Base-by-base conservation (phyloP, 2,797 vertebrate species). In the Acanthurus tractus region DNA sequence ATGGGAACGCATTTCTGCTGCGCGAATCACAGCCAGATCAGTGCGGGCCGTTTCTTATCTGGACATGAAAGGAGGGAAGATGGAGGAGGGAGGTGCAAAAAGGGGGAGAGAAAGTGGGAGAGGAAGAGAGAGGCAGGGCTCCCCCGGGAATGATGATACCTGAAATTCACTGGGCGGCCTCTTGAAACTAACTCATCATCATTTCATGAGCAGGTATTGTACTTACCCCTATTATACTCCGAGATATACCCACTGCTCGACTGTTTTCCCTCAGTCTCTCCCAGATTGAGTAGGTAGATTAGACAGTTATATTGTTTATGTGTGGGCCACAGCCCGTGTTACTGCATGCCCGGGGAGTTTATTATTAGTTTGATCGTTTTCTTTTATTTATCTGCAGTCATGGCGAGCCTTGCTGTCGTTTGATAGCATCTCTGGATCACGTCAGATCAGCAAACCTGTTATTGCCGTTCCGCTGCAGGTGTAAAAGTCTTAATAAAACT, bases 1-100 rank as follows among this genome's bases (percentile, higher is more conserved):
- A 92, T 87, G 93, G 89, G 93, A 92, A 92, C 59, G 20, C 69
- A 54, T 91, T 92, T 92, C 86, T 93, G 90, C 93, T 90, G 87
- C 29, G 80, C 82, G 57, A 93, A 94, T 93, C 93, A 89, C 82
- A 90, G 87, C 79, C 84, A 53, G 87, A 94, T 94, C 93, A 91
- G 91, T 89, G 89, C 77, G 63, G 88, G 89, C 85, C 49, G 81
- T 79, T 88, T 92, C 90, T 93, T 92, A 92, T 94, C 93, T 92
- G 91, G 88, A 91, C 92, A 89, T 90, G 89, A 92, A 92, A 89
- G 87, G 84, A 42, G 66, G 74, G 82, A 67, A 86, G 85, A 84
- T 82, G 78, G 86, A 87, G 79, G 85, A 78, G 78, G 78, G 82
- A 80, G 84, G 87, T 78, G 77, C 83, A 38, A 71, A 73, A 44